Evolutionary conservation across 2,888 invertebrate species (phyloP).

Genomic region (Coelinius sp.): DNA sequence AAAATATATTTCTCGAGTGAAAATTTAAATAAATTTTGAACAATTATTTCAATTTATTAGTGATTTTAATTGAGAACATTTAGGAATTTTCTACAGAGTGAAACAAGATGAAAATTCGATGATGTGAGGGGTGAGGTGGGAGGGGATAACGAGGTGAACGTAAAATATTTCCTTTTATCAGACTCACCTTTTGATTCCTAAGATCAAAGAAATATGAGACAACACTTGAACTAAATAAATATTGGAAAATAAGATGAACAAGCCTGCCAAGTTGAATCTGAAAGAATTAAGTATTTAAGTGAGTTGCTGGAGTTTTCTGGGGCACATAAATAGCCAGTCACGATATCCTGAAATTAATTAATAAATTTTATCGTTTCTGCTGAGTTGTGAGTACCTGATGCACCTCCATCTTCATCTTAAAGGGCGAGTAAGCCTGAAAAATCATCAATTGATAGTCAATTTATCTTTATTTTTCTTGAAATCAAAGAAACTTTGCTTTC

Average conservation of each 20-base stretch:
- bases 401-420: not conserved
- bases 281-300: slow-evolving; percentile 41
- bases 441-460: slow-evolving; percentile 13
- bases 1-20: slow-evolving; percentile 31
- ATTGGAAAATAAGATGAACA: slow-evolving; percentile 33
- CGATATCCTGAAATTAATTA: slow-evolving; percentile 47
- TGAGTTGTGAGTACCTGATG: slow-evolving; percentile 11
- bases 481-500: slow-evolving; percentile 43
- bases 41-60: slow-evolving; percentile 40
- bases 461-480: not conserved
- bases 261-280: slow-evolving; percentile 38
- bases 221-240: slow-evolving; percentile 38
- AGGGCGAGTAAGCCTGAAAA: slow-evolving; percentile 30
- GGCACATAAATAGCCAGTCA: not conserved
- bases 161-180: slow-evolving; percentile 42
- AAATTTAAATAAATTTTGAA: slow-evolving; percentile 31
- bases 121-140: slow-evolving; percentile 34
- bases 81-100: slow-evolving; percentile 51
- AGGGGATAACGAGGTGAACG: slow-evolving; percentile 41
- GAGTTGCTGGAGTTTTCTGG: not conserved
- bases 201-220: slow-evolving; percentile 41
- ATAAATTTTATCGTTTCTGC: slow-evolving; percentile 34
- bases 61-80: slow-evolving; percentile 56
- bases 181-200: slow-evolving; percentile 57
- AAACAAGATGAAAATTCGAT: slow-evolving; percentile 47